Percentiles rank a stretch among this genome's conserved stretches.
Evolutionary conservation across 2,113 vertebrate genomes (phyloP).

Genomic region (Sinocyclocheilus rhinocerous): DNA sequence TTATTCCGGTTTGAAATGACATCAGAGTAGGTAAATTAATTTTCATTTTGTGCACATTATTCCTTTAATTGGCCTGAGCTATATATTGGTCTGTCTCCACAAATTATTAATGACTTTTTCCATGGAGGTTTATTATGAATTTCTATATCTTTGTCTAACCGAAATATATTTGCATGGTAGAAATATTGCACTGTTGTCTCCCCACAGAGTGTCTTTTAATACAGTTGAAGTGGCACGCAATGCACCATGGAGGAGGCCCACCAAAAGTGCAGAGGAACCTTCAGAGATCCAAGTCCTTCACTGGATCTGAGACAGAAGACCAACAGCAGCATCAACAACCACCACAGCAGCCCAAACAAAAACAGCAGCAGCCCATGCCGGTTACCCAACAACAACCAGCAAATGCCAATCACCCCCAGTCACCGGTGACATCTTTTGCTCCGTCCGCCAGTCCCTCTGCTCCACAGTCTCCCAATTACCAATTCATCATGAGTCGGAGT

Average conservation of each 20-base stretch:
- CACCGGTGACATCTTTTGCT: slow-evolving; percentile 87
- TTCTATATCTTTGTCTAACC: not conserved
- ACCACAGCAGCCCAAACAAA: slow-evolving; percentile 8
- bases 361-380: slow-evolving; percentile 70
- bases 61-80: not conserved
- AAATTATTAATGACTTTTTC: not conserved
- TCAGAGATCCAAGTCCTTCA: slow-evolving; percentile 88
- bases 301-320: slow-evolving; percentile 88
- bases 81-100: not conserved
- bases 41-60: not conserved
- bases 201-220: slow-evolving; percentile 62
- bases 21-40: not conserved
- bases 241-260: slow-evolving; percentile 97
- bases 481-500: slow-evolving; percentile 91
- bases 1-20: not conserved
- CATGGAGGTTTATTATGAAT: not conserved
- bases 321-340: slow-evolving; percentile 72
- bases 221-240: slow-evolving; percentile 79
- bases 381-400: slow-evolving; percentile 71
- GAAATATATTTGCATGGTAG: not conserved
- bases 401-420: slow-evolving; percentile 82
- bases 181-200: slow-evolving; percentile 24
- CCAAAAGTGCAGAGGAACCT: slow-evolving; percentile 92
- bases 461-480: slow-evolving; percentile 90
- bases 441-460: slow-evolving; percentile 87